Conservation (phyloP, 2,113 vertebrate genomes). For the Chionodraco myersi region DNA sequence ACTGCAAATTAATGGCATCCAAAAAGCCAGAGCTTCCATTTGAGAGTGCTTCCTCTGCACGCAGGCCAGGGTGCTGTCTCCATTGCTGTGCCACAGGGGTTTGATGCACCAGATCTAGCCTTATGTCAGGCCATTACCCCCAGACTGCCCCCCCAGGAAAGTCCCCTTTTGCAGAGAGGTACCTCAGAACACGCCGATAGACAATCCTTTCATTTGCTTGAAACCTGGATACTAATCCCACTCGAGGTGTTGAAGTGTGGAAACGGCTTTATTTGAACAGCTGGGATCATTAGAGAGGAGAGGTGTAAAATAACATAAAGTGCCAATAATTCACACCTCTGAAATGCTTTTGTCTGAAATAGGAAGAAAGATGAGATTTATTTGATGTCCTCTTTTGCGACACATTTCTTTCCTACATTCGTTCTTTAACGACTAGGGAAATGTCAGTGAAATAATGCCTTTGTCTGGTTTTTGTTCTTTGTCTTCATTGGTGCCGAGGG, state of each 20-base stretch:
- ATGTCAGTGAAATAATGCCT: conserved; percentile 28
- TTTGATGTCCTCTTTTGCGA: too few species aligned
- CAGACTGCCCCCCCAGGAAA: neutral
- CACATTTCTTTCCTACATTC: too few species aligned
- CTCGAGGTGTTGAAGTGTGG: conserved; percentile 4
- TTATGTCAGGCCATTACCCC: conserved; percentile 41
- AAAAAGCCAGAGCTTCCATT: conserved; percentile 43
- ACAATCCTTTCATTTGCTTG: neutral
- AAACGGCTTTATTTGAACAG: conserved; percentile 13
- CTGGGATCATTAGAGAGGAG: conserved; percentile 21
- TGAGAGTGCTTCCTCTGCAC: conserved; percentile 27
- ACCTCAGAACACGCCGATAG: neutral
- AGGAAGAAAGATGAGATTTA: conserved; percentile 19
- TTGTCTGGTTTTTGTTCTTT: conserved; percentile 18
- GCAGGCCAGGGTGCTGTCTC: conserved; percentile 40
- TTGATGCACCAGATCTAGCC: conserved; percentile 44
- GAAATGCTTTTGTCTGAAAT: neutral
- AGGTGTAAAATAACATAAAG: conserved; percentile 6
- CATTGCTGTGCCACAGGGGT: conserved; percentile 37
- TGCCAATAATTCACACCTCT: conserved; percentile 3
- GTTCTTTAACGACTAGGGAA: too few species aligned
- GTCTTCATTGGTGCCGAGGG: conserved; percentile 27
- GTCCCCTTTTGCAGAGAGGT: neutral
- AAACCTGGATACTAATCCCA: conserved; percentile 4
- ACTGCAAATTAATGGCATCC: conserved; percentile 60